phyloP scores from a whole-genome alignment of 2,888 invertebrate genomes.

The Stenodema calcarata region DNA sequence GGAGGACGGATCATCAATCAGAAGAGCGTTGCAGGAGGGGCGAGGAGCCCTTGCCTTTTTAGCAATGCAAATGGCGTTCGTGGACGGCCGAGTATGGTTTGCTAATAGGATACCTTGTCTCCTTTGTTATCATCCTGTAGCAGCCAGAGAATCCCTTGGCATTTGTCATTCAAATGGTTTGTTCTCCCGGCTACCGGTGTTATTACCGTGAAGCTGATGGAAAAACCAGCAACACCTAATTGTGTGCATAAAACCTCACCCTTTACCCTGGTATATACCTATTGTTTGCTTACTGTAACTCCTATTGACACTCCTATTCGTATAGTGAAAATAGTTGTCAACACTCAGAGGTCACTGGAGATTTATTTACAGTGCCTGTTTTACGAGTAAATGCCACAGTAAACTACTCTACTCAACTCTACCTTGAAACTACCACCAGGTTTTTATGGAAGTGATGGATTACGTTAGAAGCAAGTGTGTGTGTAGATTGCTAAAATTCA shows the following conservation, averaged over 20 bases:
- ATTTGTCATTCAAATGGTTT: background rate
- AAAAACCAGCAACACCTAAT: background rate
- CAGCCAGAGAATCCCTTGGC: background rate
- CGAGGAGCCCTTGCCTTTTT: background rate
- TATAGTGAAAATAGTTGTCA: too few relatives aligned
- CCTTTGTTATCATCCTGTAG: background rate
- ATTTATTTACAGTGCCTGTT: too few relatives aligned
- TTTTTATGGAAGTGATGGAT: too few relatives aligned
- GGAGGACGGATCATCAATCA: slow-evolving; percentile 20
- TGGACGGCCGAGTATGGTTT: background rate
- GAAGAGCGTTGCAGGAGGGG: background rate
- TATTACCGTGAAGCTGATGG: background rate
- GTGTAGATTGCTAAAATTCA: too few relatives aligned
- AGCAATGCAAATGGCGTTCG: slow-evolving; percentile 1
- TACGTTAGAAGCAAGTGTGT: too few relatives aligned
- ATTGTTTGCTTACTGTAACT: too few relatives aligned
- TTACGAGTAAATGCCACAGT: too few relatives aligned
- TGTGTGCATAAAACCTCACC: background rate
- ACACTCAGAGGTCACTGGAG: too few relatives aligned
- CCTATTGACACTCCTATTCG: too few relatives aligned
- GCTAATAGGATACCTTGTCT: background rate
- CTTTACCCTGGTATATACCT: too few relatives aligned
- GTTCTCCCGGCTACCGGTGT: background rate
- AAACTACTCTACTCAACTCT: too few relatives aligned
- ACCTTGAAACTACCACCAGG: too few relatives aligned